Evolutionary conservation across 2,113 vertebrate species (phyloP), one percentile per base, ranked within the genome.

Genomic region (Bubalus kerabau): DNA sequence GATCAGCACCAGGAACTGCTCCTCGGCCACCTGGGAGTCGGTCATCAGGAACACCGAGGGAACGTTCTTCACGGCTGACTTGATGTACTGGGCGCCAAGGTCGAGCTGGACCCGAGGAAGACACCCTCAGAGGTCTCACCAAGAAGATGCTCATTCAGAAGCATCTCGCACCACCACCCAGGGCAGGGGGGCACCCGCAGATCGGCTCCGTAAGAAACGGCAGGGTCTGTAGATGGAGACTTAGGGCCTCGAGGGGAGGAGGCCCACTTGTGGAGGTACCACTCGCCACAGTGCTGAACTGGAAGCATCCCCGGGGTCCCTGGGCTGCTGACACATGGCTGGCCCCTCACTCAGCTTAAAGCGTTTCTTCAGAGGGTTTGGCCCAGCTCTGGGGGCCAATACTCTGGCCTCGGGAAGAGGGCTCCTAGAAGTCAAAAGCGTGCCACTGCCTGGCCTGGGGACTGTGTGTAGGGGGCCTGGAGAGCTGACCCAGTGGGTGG

Each of bases 41-140:
- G 99, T 99, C 99, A 99, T 99, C 91, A 99, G 98, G 98, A 99
- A 99, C n/a, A 99, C 98, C 0, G 98, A 98, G 4, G 99, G 98
- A 11, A 98, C 10, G 2, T 98, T 99, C 98, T 99, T 99, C 97
- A 99, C 98, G 0, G 98, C 99, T 0, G 98, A 57, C 94, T 99
- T 99, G 17, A 99, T 87, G 98, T 98, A 99, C 97, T 99, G 99
- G 1, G 98, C 9, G 1, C 97, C 98, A 0, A 99, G 98, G 97
- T 99, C 99, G 15, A 97, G 0, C 99, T 99, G 97, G 30, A 48
- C 3, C 4, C 2, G 19, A 76, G 21, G 57, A 81, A 56, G 56
- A 59, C 83, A 26, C 0, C 1, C n/a, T 52, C 0, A 16, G 76
- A 0, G n/a, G 5, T 28, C 40, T 12, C 2, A 16, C 21, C 21